Conservation (phyloP, 2,888 invertebrate genomes). For the Drosophila borealis region DNA sequence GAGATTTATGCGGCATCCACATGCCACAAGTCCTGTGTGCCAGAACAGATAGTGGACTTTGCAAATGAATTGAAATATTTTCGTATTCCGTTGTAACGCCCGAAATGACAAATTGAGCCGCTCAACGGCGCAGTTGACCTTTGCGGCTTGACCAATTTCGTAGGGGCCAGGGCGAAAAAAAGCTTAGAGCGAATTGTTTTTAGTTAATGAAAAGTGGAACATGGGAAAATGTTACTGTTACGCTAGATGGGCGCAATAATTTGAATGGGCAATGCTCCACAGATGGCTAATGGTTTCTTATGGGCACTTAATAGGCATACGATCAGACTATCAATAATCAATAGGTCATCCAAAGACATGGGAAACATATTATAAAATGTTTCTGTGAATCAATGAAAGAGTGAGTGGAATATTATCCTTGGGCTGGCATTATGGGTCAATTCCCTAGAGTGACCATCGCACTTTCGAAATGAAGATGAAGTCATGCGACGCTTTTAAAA, state of each 20-base stretch:
- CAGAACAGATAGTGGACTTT: neutral
- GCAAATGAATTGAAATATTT: slow-evolving; percentile 44
- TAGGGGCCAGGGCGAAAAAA: slow-evolving; percentile 31
- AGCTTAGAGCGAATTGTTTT: slow-evolving; percentile 36
- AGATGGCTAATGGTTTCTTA: slow-evolving; percentile 33
- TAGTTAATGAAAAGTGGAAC: slow-evolving; percentile 69
- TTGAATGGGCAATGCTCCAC: slow-evolving; percentile 44
- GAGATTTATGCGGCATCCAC: slow-evolving; percentile 61
- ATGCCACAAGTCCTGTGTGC: slow-evolving; percentile 44
- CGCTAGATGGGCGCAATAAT: slow-evolving; percentile 40
- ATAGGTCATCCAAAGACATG: slow-evolving; percentile 28
- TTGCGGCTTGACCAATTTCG: slow-evolving; percentile 51
- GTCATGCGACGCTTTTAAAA: slow-evolving; percentile 59
- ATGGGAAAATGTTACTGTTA: slow-evolving; percentile 58
- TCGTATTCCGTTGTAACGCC: slow-evolving; percentile 19
- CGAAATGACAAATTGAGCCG: slow-evolving; percentile 59
- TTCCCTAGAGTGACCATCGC: slow-evolving; percentile 43
- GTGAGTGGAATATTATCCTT: slow-evolving; percentile 26
- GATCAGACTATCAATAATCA: slow-evolving; percentile 35
- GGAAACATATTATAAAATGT: slow-evolving; percentile 13
- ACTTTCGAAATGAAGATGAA: slow-evolving; percentile 68
- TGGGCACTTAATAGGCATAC: slow-evolving; percentile 32
- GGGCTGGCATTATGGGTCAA: slow-evolving; percentile 32
- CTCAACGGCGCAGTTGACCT: slow-evolving; percentile 51
- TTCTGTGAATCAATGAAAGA: neutral